Conservation (phyloP, 2,113 vertebrate species). For the Raja brachyura region DNA sequence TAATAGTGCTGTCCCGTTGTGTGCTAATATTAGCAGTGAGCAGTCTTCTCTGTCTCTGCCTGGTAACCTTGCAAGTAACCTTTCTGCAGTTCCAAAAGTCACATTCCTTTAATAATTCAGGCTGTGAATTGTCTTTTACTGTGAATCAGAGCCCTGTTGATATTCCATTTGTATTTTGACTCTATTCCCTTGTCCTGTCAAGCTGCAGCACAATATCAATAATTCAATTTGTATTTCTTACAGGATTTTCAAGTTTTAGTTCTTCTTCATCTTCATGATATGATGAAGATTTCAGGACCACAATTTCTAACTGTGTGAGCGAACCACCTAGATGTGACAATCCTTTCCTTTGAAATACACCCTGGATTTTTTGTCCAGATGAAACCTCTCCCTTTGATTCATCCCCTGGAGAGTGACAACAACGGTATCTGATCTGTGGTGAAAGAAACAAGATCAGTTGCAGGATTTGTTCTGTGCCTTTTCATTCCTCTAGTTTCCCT, state of each 20-base stretch:
- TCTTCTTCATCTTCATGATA: not conserved
- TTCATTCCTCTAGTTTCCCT: too few relatives aligned
- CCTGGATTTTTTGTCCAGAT: not conserved
- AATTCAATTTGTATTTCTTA: not conserved
- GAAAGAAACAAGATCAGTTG: too few relatives aligned
- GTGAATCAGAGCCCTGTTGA: not conserved
- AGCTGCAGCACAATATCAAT: not conserved
- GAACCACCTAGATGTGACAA: not conserved
- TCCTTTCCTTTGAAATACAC: not conserved
- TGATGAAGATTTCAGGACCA: not conserved
- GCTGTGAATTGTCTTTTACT: not conserved
- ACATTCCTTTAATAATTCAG: slow-evolving; percentile 14
- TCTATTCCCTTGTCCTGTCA: not conserved
- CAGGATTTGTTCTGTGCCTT: too few relatives aligned
- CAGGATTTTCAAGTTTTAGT: not conserved
- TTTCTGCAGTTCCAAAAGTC: not conserved
- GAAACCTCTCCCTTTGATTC: too few relatives aligned
- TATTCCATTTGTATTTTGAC: not conserved
- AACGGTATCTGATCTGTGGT: too few relatives aligned
- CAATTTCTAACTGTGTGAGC: not conserved
- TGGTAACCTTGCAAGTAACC: not conserved
- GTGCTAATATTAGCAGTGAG: slow-evolving; percentile 27
- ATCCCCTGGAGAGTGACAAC: too few relatives aligned
- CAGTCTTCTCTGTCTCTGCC: not conserved
- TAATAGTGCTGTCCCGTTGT: not conserved